A percentile compares a stretch with the other conserved stretches of the same genome.
Conservation (phyloP, 1,140 invertebrate genomes). For the Phthorimaea operculella region DNA sequence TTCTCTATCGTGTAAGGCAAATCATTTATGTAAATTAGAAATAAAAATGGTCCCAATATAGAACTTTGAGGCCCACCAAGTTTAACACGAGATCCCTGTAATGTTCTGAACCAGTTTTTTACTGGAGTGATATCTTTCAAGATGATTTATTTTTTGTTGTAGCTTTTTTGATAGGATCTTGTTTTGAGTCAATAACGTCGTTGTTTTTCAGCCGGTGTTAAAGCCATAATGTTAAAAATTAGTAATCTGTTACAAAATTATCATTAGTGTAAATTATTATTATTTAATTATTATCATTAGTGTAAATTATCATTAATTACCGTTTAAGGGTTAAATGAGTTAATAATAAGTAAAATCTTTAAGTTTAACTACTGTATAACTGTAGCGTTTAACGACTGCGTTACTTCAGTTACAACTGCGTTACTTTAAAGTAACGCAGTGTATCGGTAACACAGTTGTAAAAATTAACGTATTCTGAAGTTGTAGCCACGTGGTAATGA, state of each 20-base stretch:
- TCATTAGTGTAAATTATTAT: not conserved
- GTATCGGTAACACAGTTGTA: slow-evolving; percentile 4
- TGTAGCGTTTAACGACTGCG: not conserved
- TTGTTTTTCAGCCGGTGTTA: slow-evolving; percentile 7
- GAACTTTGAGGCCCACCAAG: no score
- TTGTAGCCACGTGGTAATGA: not conserved
- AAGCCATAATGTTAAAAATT: slow-evolving; percentile 1
- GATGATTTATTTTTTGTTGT: not conserved
- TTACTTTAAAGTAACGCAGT: slow-evolving; percentile 3
- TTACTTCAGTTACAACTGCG: slow-evolving; percentile 2
- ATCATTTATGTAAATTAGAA: no score
- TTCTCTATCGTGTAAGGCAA: no score
- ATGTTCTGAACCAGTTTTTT: slow-evolving; percentile 4
- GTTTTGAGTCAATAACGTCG: not conserved
- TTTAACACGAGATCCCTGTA: no score
- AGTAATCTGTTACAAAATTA: not conserved
- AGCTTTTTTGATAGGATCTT: not conserved
- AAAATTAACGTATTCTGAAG: not conserved
- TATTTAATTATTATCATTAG: not conserved
- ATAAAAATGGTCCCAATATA: no score
- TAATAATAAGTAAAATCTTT: not conserved
- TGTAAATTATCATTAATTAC: not conserved
- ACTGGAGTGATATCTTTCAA: not conserved
- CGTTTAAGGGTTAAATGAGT: not conserved
- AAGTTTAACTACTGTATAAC: not conserved